Conservation (phyloP, 2,888 invertebrate genomes). For the Hedya salicella region DNA sequence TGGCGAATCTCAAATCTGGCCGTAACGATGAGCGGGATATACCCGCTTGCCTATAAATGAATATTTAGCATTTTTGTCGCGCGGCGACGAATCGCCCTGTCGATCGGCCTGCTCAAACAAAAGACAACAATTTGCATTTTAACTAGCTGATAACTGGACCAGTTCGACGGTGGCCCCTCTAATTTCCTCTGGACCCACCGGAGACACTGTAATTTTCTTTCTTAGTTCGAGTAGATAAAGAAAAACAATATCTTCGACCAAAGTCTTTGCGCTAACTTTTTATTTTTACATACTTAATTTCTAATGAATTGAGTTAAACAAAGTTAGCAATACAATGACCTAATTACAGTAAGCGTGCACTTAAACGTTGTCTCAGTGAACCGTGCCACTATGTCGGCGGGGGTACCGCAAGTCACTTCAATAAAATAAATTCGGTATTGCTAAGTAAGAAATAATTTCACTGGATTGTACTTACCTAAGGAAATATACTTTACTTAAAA, state of each 20-base stretch:
- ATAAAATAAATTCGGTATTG: background rate
- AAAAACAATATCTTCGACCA: conserved; percentile 15
- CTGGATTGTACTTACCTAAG: background rate
- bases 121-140: conserved; percentile 81
- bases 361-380: too few relatives aligned
- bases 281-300: too few relatives aligned
- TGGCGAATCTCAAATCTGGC: conserved; percentile 45
- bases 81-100: conserved; percentile 55
- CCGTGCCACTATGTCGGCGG: too few relatives aligned
- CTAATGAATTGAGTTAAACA: too few relatives aligned
- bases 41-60: conserved; percentile 71
- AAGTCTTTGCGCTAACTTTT: background rate
- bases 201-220: conserved; percentile 69
- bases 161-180: conserved; percentile 63
- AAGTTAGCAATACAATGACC: too few relatives aligned
- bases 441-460: background rate
- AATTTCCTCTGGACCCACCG: conserved; percentile 65
- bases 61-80: conserved; percentile 73
- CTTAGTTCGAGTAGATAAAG: conserved; percentile 63
- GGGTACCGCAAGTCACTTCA: background rate
- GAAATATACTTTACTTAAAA: background rate
- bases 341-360: too few relatives aligned
- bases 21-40: conserved; percentile 57
- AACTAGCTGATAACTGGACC: conserved; percentile 78
- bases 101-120: conserved; percentile 72